Percentiles rank a stretch among this genome's conserved stretches.
Evolutionary conservation across 2,797 vertebrate species (phyloP).

Genomic region (Chaetophractus vellerosus): DNA sequence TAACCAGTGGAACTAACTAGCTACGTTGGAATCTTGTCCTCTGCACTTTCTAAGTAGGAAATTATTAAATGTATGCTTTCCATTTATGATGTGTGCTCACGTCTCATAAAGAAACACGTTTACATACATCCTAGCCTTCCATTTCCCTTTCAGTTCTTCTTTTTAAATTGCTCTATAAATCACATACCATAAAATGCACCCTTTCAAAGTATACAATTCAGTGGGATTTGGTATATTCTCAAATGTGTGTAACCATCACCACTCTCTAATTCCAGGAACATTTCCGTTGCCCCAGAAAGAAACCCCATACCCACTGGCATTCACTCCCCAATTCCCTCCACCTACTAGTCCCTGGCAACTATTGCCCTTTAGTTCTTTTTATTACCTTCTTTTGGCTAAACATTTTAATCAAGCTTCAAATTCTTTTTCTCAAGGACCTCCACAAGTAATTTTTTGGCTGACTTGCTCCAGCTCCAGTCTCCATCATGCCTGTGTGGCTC

Average conservation of each 20-base stretch:
- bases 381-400: background rate
- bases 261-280: conserved; percentile 2
- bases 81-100: background rate
- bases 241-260: background rate
- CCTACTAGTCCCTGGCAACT: background rate
- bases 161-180: conserved; percentile 41
- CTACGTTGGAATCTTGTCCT: background rate
- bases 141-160: conserved; percentile 48
- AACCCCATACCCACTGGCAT: background rate
- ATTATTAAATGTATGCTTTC: background rate
- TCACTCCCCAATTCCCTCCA: background rate
- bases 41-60: conserved; percentile 17
- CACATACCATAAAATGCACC: background rate
- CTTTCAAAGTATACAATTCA: background rate
- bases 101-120: background rate
- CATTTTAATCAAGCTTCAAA: conserved; percentile 50
- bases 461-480: background rate
- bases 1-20: conserved; percentile 38
- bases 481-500: background rate
- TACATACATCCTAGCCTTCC: background rate
- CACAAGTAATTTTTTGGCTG: background rate
- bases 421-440: conserved; percentile 50
- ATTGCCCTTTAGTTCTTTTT: background rate
- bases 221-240: background rate
- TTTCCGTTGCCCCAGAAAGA: background rate